A percentile compares a stretch with the other conserved stretches of the same genome.
Conservation (phyloP, 2,113 vertebrate species). For the Theristicus caerulescens region DNA sequence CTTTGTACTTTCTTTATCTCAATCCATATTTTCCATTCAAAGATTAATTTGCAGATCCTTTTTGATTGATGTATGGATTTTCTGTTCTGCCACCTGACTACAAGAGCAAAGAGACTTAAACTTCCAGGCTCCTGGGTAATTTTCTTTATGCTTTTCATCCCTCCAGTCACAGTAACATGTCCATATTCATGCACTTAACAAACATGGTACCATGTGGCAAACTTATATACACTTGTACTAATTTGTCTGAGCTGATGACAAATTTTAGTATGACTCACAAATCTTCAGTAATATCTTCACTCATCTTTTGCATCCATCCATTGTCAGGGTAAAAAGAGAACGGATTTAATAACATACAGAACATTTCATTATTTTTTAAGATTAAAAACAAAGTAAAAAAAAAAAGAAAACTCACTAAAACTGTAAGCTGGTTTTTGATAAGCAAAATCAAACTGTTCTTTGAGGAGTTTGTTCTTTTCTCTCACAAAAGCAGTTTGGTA, state of each 20-base stretch:
- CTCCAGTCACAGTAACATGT: neutral
- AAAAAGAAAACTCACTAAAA: neutral
- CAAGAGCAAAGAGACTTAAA: neutral
- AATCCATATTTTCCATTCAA: neutral
- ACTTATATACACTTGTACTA: neutral
- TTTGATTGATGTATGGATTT: neutral
- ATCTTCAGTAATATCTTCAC: neutral
- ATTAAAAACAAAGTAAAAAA: neutral
- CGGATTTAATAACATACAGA: neutral
- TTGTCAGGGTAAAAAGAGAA: neutral
- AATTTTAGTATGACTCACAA: neutral
- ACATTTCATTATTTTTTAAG: neutral
- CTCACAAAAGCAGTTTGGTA: neutral
- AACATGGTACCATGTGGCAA: neutral
- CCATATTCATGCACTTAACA: neutral
- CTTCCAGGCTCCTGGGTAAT: neutral
- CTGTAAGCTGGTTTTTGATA: neutral
- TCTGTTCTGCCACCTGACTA: neutral
- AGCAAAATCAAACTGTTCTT: neutral
- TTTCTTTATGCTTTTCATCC: neutral
- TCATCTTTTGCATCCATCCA: neutral
- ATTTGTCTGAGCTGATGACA: neutral
- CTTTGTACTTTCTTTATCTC: neutral
- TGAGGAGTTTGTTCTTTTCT: neutral
- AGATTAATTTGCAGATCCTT: neutral